A percentile compares a stretch with the other conserved stretches of the same genome.
Evolutionary conservation across 2,888 invertebrate species (phyloP).

Genomic region (Cepaea hortensis): DNA sequence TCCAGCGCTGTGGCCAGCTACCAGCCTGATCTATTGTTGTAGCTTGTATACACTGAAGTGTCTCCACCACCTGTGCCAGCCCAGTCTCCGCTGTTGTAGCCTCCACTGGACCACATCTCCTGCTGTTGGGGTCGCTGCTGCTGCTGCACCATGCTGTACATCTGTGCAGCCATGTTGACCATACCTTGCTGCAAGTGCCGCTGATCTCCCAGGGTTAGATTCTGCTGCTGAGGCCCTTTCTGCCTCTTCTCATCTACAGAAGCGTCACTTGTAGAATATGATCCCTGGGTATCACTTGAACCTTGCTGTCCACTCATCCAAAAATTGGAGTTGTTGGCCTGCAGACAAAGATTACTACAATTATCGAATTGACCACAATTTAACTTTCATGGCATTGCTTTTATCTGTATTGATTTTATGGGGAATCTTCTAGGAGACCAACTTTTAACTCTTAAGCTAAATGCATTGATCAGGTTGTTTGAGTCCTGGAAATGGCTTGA

Average conservation of each 20-base stretch:
- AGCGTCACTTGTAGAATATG: not conserved
- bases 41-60: not conserved
- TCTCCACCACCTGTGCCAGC: constrained; percentile 7
- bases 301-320: constrained; percentile 16
- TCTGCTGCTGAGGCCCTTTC: constrained; percentile 24
- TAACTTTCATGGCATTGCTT: no score
- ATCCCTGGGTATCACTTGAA: not conserved
- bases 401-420: no score
- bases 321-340: not conserved
- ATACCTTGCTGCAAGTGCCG: constrained; percentile 24
- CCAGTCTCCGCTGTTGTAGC: constrained; percentile 2
- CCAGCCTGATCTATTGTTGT: constrained; percentile 16
- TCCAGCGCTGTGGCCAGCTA: not conserved
- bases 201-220: constrained; percentile 4
- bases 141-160: constrained; percentile 14
- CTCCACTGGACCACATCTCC: not conserved
- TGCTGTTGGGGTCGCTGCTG: not conserved
- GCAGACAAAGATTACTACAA: not conserved
- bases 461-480: no score
- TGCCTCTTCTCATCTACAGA: constrained; percentile 17
- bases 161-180: constrained; percentile 24
- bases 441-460: no score
- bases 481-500: no score
- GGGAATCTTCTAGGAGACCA: no score
- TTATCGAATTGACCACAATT: not conserved